These are phyloP conservation scores for Nebria brevicollis DNA, from an alignment of 2,888 invertebrate species.

Conservation along the genomic window DNA sequence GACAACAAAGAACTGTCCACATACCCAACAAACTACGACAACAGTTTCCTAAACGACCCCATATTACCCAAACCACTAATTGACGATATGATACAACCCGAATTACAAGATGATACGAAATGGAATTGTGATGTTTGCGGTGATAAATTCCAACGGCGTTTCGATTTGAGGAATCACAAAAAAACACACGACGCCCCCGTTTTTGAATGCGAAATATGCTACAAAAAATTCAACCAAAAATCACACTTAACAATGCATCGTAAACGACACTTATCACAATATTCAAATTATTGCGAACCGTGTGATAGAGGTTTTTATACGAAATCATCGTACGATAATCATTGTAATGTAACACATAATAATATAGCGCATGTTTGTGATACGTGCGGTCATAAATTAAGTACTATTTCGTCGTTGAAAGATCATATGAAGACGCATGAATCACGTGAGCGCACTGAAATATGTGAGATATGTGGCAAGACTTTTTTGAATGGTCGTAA, in stretches of 20 bases:
- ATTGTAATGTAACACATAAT: conserved; percentile 55
- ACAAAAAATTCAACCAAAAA: conserved; percentile 69
- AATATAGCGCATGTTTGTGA: conserved; percentile 55
- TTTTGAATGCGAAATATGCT: conserved; percentile 69
- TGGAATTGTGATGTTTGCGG: conserved; percentile 56
- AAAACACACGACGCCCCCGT: conserved; percentile 68
- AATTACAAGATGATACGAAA: conserved; percentile 2
- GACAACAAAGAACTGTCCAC: conserved; percentile 58
- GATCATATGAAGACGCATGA: conserved; percentile 56
- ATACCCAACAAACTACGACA: conserved; percentile 37
- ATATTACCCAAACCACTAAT: neutral
- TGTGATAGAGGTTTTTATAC: conserved; percentile 58
- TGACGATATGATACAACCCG: conserved; percentile 30
- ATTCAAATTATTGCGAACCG: conserved; percentile 55
- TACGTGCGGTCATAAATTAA: conserved; percentile 54
- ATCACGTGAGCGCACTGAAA: conserved; percentile 51
- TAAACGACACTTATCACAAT: conserved; percentile 66
- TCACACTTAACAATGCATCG: conserved; percentile 70
- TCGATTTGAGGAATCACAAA: conserved; percentile 63
- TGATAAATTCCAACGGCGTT: conserved; percentile 57
- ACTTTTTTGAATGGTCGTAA: conserved; percentile 60
- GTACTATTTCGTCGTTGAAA: conserved; percentile 54
- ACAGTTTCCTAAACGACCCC: neutral
- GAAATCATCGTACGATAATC: conserved; percentile 54
- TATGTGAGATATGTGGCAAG: conserved; percentile 63